These are phyloP conservation scores for Brevimyrus niger DNA, from an alignment of 2,113 vertebrate species.

Conservation along the genomic window DNA sequence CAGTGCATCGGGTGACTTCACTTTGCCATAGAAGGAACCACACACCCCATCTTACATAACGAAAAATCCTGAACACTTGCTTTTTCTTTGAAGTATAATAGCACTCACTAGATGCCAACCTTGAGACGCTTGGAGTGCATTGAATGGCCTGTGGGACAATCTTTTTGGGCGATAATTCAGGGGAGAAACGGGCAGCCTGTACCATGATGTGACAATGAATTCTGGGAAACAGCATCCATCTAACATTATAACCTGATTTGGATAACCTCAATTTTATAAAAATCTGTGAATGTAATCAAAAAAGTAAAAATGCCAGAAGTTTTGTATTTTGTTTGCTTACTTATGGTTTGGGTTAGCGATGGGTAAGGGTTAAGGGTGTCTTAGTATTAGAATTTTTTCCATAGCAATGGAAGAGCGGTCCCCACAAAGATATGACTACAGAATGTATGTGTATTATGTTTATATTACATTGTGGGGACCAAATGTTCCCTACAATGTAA, in stretches of 20 bases:
- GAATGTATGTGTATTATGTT: too few relatives aligned
- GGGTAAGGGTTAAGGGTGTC: too few relatives aligned
- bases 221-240: neutral
- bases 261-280: too few relatives aligned
- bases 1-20: neutral
- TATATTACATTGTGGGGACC: too few relatives aligned
- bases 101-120: neutral
- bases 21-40: neutral
- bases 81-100: neutral
- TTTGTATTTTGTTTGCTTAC: too few relatives aligned
- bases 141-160: neutral
- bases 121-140: neutral
- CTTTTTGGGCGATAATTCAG: neutral
- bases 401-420: too few relatives aligned
- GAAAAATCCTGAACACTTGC: neutral
- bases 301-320: too few relatives aligned
- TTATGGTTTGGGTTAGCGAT: too few relatives aligned
- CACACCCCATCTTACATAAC: neutral
- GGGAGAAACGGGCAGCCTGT: neutral
- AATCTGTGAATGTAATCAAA: too few relatives aligned
- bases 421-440: too few relatives aligned
- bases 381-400: too few relatives aligned
- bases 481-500: too few relatives aligned
- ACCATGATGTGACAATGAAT: neutral
- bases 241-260: neutral